Evolutionary conservation across 1,140 invertebrate genomes (phyloP), one percentile per base, ranked within the genome.

Genomic region (Conopomorpha cramerella): DNA sequence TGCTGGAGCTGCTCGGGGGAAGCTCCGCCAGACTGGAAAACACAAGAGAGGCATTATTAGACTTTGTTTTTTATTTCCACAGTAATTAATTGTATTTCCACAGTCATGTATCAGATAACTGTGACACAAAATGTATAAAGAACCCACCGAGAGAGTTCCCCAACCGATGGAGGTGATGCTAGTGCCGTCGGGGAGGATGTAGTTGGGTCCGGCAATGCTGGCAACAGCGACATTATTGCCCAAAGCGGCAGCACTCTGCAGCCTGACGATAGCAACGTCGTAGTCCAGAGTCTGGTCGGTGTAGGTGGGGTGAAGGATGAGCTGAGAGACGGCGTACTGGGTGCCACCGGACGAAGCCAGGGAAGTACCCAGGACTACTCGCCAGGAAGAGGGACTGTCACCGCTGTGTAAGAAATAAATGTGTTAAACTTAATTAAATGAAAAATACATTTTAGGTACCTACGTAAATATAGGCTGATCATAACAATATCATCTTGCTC

Each of bases 231-330:
- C 45, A 3, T 15, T 27, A 11, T 41, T 43, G 34, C 28, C 45
- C 23, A 35, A 45, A 10, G 65, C 43, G 1, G 85, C 62, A 10
- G 80, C 28, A 2, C 32, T 14, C 1, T 35, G 8, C 2, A 35
- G 14, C 8, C 45, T 42, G 11, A 55, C 8, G 12, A 55, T 30
- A 11, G 84, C 84, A 8, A 89, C 46, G 43, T 89, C 86, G 46
- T 87, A 84, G 3, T 76, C 54, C 0, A 85, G 53, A 40, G 81
- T 84, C 0, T 46, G 32, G 0, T 60, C 36, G 38, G 81, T 80
- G 46, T 79, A 88, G 4, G 62, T 41, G 0, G 78, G 73, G 49
- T 88, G 82, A 8, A 28, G 34, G 12, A 45, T 46, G 10, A 41
- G 25, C 1, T 10, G 81, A 38, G 6, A 3, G 8, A 30, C 26